These are phyloP conservation scores for Vulpes vulpes DNA, from an alignment of 2,113 vertebrate species.

Conservation along the genomic window DNA sequence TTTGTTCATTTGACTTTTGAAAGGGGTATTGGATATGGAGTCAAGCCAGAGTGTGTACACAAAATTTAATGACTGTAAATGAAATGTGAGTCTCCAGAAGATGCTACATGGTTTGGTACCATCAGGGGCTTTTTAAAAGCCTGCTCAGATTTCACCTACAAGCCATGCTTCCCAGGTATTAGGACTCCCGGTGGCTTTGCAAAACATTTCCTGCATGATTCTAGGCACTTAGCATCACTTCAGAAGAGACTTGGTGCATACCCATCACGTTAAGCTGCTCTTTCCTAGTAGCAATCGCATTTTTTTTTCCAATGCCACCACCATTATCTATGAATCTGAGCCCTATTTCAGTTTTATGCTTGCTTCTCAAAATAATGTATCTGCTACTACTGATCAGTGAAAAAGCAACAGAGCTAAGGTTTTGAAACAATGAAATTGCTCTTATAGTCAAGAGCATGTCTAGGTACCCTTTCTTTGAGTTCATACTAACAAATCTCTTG, in stretches of 20 bases:
- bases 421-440: not conserved
- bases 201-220: constrained; percentile 37
- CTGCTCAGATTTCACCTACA: not conserved
- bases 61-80: constrained; percentile 68
- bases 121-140: not conserved
- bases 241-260: not conserved
- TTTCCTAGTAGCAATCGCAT: not conserved
- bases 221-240: constrained; percentile 24
- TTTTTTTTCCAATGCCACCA: not conserved
- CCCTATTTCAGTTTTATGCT: not conserved
- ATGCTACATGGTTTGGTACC: not conserved
- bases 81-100: constrained; percentile 42
- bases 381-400: not conserved
- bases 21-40: constrained; percentile 50
- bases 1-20: constrained; percentile 78
- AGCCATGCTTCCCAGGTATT: not conserved
- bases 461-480: not conserved
- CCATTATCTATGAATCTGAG: not conserved
- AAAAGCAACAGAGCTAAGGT: not conserved
- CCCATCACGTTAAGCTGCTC: not conserved
- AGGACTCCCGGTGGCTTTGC: not conserved
- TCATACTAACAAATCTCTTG: not conserved
- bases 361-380: not conserved
- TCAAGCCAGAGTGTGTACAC: constrained; percentile 38
- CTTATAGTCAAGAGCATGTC: not conserved